phyloP scores from a whole-genome alignment of 2,888 invertebrate species.

The Saturnia japonica region DNA sequence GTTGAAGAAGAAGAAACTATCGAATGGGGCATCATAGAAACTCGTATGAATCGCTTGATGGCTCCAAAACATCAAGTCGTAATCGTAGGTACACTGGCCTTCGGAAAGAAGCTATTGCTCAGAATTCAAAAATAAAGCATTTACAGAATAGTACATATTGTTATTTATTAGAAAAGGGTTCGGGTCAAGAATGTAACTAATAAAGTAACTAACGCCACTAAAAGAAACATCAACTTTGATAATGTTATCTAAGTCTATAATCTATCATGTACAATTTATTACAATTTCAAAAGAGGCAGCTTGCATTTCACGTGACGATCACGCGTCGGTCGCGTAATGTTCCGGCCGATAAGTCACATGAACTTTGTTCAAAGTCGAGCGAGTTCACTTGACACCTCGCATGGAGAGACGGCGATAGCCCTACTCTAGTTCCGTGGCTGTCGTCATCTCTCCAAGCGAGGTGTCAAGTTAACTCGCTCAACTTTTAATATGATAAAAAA shows the following conservation, averaged over 20 bases:
- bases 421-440: too few species aligned
- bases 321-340: conserved; percentile 31
- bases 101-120: neutral
- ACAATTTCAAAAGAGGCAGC: conserved; percentile 17
- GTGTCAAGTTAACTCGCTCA: too few species aligned
- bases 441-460: too few species aligned
- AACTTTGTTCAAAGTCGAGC: too few species aligned
- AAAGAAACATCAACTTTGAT: neutral
- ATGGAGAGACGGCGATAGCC: too few species aligned
- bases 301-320: conserved; percentile 38
- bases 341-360: conserved; percentile 41
- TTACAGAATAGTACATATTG: neutral
- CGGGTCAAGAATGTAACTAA: neutral
- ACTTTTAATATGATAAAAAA: conserved; percentile 50
- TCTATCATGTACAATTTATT: neutral
- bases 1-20: too few species aligned
- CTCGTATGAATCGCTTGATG: neutral
- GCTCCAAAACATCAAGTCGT: neutral
- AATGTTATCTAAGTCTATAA: conserved; percentile 5
- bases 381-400: too few species aligned
- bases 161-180: neutral
- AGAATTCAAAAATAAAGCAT: neutral
- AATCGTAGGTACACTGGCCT: neutral
- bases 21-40: neutral
- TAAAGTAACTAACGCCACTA: neutral